phyloP scores from a whole-genome alignment of 1,140 invertebrate genomes.

The Gryon sp. region DNA sequence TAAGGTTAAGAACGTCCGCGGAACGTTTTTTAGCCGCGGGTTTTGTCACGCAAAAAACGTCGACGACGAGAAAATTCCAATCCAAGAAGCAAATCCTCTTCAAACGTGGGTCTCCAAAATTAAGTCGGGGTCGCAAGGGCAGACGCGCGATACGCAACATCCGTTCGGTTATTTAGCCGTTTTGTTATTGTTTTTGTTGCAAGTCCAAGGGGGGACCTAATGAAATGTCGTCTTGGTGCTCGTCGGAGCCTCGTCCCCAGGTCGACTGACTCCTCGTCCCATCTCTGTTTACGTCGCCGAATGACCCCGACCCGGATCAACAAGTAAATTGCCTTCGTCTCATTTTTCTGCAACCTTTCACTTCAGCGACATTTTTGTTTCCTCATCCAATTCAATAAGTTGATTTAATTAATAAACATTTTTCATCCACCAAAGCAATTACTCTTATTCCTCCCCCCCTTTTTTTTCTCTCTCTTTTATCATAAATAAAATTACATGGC shows the following conservation, averaged over 20 bases:
- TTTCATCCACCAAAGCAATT: too few species aligned
- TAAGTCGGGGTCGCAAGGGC: too few species aligned
- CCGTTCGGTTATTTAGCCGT: background rate
- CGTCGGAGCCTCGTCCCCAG: background rate
- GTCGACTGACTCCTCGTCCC: constrained; percentile 7
- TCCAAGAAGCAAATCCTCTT: too few species aligned
- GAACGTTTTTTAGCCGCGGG: background rate
- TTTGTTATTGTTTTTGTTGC: constrained; percentile 1
- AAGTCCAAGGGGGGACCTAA: background rate
- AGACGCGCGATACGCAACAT: background rate
- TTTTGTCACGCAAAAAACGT: background rate
- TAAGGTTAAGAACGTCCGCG: constrained; percentile 29
- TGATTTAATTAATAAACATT: too few species aligned
- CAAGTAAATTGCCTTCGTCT: constrained; percentile 7
- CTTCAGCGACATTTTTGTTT: too few species aligned
- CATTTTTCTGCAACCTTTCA: background rate
- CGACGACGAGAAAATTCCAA: background rate
- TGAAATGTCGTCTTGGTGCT: constrained; percentile 10
- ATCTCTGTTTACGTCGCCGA: constrained; percentile 20
- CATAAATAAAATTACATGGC: too few species aligned
- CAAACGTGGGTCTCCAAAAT: too few species aligned
- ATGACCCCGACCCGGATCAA: constrained; percentile 14
- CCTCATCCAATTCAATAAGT: too few species aligned
- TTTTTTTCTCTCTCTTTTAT: background rate
- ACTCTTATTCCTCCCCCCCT: too few species aligned